Conservation (phyloP, 2,113 vertebrate genomes). For the Pluvialis apricaria region DNA sequence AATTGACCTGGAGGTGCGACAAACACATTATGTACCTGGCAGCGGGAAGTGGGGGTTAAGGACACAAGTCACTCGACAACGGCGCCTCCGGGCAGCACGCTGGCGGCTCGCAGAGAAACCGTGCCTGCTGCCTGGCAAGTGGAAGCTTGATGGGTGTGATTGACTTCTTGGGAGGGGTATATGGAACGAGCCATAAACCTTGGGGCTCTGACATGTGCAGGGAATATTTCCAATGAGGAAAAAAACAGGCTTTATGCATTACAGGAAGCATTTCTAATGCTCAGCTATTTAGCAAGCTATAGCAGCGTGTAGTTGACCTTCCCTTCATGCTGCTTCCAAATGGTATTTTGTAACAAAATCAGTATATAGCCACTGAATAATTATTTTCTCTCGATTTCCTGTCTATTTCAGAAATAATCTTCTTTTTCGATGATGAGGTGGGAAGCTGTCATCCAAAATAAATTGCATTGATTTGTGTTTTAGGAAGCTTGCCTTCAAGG, state of each 20-base stretch:
- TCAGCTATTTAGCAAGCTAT: accelerated
- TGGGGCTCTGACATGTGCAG: not conserved
- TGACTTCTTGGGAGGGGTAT: not conserved
- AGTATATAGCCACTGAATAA: not conserved
- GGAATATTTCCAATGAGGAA: not conserved
- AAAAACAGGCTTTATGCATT: not conserved
- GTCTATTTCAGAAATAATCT: not conserved
- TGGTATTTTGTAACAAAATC: not conserved
- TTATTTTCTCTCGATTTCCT: not conserved
- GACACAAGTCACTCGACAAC: not conserved
- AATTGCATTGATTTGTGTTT: not conserved
- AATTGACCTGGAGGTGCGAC: not conserved
- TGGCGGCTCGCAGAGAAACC: not conserved
- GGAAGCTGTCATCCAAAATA: not conserved
- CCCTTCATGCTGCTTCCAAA: not conserved
- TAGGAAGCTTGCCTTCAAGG: constrained; percentile 98
- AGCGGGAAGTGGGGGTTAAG: not conserved
- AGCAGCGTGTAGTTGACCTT: not conserved
- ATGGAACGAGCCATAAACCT: not conserved
- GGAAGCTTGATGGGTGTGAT: not conserved
- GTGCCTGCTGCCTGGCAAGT: not conserved
- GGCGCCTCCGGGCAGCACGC: not conserved
- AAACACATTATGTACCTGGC: not conserved
- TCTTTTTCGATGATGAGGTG: not conserved
- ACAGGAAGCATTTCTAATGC: not conserved